A percentile compares a stretch with the other conserved stretches of the same genome.
Evolutionary conservation across 2,113 vertebrate species (phyloP).

Genomic region (Fukomys damarensis): DNA sequence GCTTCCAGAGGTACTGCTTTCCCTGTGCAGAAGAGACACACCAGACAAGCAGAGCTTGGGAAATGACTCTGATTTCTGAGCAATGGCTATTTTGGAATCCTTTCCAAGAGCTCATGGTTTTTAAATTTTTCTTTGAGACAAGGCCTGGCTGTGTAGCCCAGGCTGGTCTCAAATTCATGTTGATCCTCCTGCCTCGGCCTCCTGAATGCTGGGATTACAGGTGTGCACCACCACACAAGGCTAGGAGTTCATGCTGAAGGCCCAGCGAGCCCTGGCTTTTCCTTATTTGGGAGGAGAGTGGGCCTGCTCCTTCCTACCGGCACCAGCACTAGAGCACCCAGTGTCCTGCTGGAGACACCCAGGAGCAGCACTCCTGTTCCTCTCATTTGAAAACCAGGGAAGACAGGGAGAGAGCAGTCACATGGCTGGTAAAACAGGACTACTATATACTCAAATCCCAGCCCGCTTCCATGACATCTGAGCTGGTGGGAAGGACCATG

Average conservation of each 20-base stretch:
- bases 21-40: neutral
- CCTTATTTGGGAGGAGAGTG: neutral
- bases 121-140: no score
- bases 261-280: neutral
- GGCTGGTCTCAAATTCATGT: neutral
- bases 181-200: neutral
- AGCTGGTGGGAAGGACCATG: neutral
- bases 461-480: neutral
- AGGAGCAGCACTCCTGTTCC: neutral
- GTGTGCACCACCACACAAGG: neutral
- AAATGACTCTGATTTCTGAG: no score
- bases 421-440: accelerated
- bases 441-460: no score
- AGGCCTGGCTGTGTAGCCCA: no score
- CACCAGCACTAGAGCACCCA: neutral
- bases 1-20: neutral
- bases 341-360: neutral
- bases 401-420: neutral
- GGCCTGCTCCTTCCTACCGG: neutral
- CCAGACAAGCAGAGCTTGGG: neutral
- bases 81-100: neutral
- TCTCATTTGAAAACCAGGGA: neutral
- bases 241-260: neutral
- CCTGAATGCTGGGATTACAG: neutral
- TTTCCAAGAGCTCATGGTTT: neutral